Evolutionary conservation across 2,797 vertebrate species (phyloP).

Genomic region (Acanthornis magna): DNA sequence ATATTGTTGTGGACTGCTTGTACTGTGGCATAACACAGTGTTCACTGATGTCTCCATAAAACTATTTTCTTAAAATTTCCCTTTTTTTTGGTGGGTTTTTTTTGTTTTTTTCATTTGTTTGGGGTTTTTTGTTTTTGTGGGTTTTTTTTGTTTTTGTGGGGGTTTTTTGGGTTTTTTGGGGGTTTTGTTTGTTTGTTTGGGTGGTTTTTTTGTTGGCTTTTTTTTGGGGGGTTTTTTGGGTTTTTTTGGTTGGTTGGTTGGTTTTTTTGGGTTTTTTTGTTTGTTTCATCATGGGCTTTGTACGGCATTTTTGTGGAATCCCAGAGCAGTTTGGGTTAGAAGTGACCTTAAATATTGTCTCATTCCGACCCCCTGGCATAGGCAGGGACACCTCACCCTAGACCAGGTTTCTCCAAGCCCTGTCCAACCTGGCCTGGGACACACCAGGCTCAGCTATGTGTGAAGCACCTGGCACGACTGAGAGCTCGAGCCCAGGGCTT

Average conservation of each 20-base stretch:
- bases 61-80: background rate
- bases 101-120: too few species aligned
- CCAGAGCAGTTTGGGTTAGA: background rate
- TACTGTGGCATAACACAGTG: too few species aligned
- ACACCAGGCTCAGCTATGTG: background rate
- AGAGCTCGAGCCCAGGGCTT: background rate
- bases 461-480: fast-evolving
- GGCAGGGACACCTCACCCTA: background rate
- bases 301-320: background rate
- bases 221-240: too few species aligned
- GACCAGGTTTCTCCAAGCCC: background rate
- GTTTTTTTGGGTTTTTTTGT: too few species aligned
- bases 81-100: too few species aligned
- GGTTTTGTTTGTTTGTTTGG: too few species aligned
- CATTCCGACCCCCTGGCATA: background rate
- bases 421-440: background rate
- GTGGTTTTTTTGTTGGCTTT: too few species aligned
- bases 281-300: fast-evolving
- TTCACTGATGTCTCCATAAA: background rate
- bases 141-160: too few species aligned
- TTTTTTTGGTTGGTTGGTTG: too few species aligned
- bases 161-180: too few species aligned
- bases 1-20: background rate
- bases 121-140: too few species aligned
- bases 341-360: background rate